Evolutionary conservation across 2,113 vertebrate species (phyloP).

Genomic region (Brienomyrus brachyistius): DNA sequence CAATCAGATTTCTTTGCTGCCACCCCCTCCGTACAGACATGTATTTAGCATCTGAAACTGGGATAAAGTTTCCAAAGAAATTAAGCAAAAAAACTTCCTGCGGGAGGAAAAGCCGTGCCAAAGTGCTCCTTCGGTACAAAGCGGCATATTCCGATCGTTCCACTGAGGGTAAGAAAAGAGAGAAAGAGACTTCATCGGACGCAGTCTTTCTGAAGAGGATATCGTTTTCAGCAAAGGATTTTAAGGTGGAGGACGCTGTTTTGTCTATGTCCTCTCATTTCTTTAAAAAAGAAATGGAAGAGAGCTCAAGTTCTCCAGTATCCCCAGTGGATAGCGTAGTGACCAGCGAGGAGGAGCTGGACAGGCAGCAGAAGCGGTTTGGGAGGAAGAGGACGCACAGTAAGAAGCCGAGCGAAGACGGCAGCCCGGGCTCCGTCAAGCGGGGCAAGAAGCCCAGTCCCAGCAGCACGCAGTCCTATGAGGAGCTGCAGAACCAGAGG

Average conservation of each 20-base stretch:
- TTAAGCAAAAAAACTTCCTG: slow-evolving; percentile 76
- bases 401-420: slow-evolving; percentile 62
- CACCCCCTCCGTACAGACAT: slow-evolving; percentile 77
- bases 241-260: slow-evolving; percentile 56
- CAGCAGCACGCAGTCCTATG: slow-evolving; percentile 62
- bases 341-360: slow-evolving; percentile 73
- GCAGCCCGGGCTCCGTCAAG: slow-evolving; percentile 58
- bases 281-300: slow-evolving; percentile 71
- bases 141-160: slow-evolving; percentile 12
- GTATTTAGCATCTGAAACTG: slow-evolving; percentile 88
- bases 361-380: slow-evolving; percentile 60
- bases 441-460: slow-evolving; percentile 62
- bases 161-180: slow-evolving; percentile 10
- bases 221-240: slow-evolving; percentile 55
- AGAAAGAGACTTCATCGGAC: slow-evolving; percentile 12
- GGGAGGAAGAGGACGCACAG: slow-evolving; percentile 61
- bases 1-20: slow-evolving; percentile 63
- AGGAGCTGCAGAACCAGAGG: slow-evolving; percentile 73
- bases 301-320: slow-evolving; percentile 64
- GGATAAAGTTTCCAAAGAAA: slow-evolving; percentile 84
- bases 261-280: slow-evolving; percentile 56
- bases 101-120: slow-evolving; percentile 46
- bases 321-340: slow-evolving; percentile 69
- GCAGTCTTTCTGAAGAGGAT: slow-evolving; percentile 31
- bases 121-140: slow-evolving; percentile 18